A percentile compares a stretch with the other conserved stretches of the same genome.
phyloP scores from a whole-genome alignment of 2,888 invertebrate species.

The Busseola fusca region DNA sequence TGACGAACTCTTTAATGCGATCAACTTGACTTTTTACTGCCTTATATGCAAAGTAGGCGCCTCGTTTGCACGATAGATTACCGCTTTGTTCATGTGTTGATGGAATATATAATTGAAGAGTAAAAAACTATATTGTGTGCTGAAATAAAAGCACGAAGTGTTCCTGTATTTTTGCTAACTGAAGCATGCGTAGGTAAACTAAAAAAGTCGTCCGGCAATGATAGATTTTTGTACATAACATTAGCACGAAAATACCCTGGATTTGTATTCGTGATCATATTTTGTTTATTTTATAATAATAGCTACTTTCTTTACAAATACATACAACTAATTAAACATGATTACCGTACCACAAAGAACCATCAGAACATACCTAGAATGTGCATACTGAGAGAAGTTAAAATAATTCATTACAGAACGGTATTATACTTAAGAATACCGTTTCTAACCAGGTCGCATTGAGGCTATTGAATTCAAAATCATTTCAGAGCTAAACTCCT shows the following conservation, averaged over 20 bases:
- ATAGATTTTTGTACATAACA: not conserved
- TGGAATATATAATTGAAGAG: slow-evolving; percentile 52
- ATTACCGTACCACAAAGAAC: slow-evolving; percentile 1
- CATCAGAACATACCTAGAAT: not conserved
- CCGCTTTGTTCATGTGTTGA: slow-evolving; percentile 45
- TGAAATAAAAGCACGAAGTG: slow-evolving; percentile 32
- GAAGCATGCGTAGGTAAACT: not conserved
- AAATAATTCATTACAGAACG: slow-evolving; percentile 52
- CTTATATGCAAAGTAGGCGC: slow-evolving; percentile 57
- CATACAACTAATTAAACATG: not conserved
- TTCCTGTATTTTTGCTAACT: slow-evolving; percentile 42
- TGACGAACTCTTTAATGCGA: slow-evolving; percentile 50
- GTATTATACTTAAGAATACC: slow-evolving; percentile 52
- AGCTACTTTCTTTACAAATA: not conserved
- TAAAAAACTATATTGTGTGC: slow-evolving; percentile 39
- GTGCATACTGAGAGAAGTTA: slow-evolving; percentile 7
- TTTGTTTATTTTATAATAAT: not conserved
- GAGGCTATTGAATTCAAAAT: slow-evolving; percentile 57
- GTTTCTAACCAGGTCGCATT: slow-evolving; percentile 40
- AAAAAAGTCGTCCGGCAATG: not conserved
- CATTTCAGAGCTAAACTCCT: slow-evolving; percentile 41
- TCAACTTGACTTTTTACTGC: slow-evolving; percentile 56
- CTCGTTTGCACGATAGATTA: slow-evolving; percentile 58
- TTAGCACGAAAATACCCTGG: not conserved
- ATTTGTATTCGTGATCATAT: too few species aligned